Evolutionary conservation across 1,140 invertebrate genomes (phyloP), one percentile per base, ranked within the genome.

Genomic region (Drosophila saltans): DNA sequence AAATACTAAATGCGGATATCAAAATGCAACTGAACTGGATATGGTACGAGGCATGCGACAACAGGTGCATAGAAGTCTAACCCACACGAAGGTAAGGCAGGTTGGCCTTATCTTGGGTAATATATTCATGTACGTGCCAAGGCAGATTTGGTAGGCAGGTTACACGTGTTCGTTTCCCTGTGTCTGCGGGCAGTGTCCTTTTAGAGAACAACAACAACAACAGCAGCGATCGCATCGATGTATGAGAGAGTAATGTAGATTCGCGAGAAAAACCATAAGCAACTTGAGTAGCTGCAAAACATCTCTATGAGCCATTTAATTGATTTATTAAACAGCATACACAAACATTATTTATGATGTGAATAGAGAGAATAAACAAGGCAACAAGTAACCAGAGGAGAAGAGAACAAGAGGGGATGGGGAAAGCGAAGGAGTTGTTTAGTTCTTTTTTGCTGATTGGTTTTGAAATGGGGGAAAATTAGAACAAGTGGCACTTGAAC

Each of bases 121-220:
- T 86, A 86, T 86, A 80, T 86, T 83, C 72, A 80, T 88, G 83
- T 86, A 86, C 83, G 83, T 86, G 83, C 83, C 83, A 79, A 80
- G 80, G 88, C 74, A 86, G 69, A 78, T 65, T 66, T 59, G 52
- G 80, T 55, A 75, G 66, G 74, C 65, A 71, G 78, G 75, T 71
- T 67, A 88, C 84, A 88, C 80, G 80, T 88, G 84, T 89, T 78
- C 60, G 45, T 57, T 56, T 30, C 33, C 26, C 71, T 80, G 83
- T 16, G 16, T 16, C 84, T 89, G 84, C 84, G 84, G 84, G 84
- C 84, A 64, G 72, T 72, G 80, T 88, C 83, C 83, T 89, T 88
- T 78, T 16, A 16, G 16, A 58, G 61, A 28, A 21, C 16, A 24
- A 16, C 21, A 48, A 48, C 16, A 28, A 21, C 16, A 24, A 16